Conservation (phyloP, 2,797 vertebrate genomes). For the Falco rusticolus region DNA sequence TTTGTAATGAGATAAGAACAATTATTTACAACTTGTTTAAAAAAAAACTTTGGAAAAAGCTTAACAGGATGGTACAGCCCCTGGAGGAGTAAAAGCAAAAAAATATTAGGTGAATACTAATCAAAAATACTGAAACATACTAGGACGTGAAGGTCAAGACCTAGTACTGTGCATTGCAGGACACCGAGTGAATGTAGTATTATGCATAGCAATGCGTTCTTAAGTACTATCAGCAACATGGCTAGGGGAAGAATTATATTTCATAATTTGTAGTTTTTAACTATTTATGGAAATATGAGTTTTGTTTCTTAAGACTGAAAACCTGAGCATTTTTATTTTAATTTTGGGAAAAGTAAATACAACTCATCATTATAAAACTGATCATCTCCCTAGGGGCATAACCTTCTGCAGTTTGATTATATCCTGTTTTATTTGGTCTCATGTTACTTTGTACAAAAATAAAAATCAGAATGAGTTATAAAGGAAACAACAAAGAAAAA, state of each 20-base stretch:
- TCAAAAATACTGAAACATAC: background rate
- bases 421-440: background rate
- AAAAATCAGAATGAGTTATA: background rate
- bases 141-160: background rate
- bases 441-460: background rate
- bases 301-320: background rate
- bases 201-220: background rate
- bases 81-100: background rate
- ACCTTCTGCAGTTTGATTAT: background rate
- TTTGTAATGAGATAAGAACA: background rate
- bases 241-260: background rate
- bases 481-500: background rate
- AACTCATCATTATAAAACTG: background rate
- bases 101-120: background rate
- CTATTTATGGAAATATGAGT: background rate
- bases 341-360: background rate
- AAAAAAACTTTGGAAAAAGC: background rate
- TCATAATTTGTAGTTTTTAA: background rate
- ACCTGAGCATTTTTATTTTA: background rate
- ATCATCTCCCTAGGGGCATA: background rate
- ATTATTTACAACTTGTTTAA: background rate
- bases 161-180: background rate
- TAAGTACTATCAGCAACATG: background rate
- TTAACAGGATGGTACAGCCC: background rate
- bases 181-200: background rate